A percentile compares a stretch with the other conserved stretches of the same genome.
Evolutionary conservation across 2,888 invertebrate genomes (phyloP).

Genomic region (Cantharis nigra): DNA sequence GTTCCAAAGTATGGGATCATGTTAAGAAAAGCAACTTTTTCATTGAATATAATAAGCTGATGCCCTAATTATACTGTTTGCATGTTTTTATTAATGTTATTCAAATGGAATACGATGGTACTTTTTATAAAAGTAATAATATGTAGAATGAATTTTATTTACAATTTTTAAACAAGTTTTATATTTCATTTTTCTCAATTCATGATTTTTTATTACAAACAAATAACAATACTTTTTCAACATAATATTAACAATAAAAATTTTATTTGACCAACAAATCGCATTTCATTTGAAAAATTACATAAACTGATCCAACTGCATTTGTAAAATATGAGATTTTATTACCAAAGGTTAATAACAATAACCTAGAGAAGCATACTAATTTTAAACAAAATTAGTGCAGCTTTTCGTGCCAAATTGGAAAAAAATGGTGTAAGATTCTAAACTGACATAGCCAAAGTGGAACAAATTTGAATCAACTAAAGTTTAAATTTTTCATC

Average conservation of each 20-base stretch:
- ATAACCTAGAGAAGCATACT: background rate
- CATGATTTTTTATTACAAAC: background rate
- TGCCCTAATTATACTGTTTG: constrained; percentile 59
- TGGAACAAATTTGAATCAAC: too few species aligned
- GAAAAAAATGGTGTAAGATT: background rate
- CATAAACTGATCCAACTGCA: background rate
- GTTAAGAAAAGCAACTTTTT: constrained; percentile 84
- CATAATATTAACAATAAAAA: background rate
- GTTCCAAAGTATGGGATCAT: constrained; percentile 81
- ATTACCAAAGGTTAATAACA: background rate
- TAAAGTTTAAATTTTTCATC: too few species aligned
- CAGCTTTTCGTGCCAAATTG: background rate
- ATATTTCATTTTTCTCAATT: background rate
- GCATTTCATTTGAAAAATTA: background rate
- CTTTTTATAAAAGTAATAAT: background rate
- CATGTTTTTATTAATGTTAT: background rate
- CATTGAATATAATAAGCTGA: constrained; percentile 80
- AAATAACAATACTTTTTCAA: background rate
- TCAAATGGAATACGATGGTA: background rate
- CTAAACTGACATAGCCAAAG: background rate
- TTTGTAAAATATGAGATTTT: background rate
- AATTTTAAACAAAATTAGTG: background rate
- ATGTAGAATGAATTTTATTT: too few species aligned
- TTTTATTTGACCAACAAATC: background rate
- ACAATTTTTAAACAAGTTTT: too few species aligned